Percentiles rank a stretch among this genome's conserved stretches.
Evolutionary conservation across 2,888 invertebrate genomes (phyloP).

Genomic region (Cynaeus angustus): DNA sequence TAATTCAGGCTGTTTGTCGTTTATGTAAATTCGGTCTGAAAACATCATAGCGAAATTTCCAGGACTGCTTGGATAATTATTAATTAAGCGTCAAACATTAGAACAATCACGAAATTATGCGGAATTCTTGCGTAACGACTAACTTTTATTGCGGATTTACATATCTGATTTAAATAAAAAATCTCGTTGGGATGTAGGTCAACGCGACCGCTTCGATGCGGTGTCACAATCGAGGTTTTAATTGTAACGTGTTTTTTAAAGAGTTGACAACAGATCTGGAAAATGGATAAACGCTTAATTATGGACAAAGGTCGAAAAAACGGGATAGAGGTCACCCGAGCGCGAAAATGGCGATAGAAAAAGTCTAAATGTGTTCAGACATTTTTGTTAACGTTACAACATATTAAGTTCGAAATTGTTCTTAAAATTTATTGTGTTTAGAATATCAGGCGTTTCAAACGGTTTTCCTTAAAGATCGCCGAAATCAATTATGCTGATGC

Average conservation of each 20-base stretch:
- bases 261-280: slow-evolving; percentile 2
- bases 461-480: no score
- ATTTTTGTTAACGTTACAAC: no score
- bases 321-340: no score
- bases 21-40: background rate
- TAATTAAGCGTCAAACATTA: slow-evolving; percentile 4
- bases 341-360: no score
- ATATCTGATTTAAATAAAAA: slow-evolving; percentile 27
- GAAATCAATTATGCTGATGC: no score
- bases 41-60: background rate
- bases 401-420: no score
- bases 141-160: slow-evolving; percentile 20
- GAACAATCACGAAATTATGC: slow-evolving; percentile 20
- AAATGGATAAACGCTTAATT: slow-evolving; percentile 3
- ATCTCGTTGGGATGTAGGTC: slow-evolving; percentile 19
- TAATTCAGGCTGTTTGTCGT: slow-evolving; percentile 13
- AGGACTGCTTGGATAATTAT: slow-evolving; percentile 1
- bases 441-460: no score
- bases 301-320: no score
- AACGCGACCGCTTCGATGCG: background rate
- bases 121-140: slow-evolving; percentile 2
- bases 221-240: slow-evolving; percentile 18
- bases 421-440: no score
- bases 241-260: slow-evolving; percentile 21
- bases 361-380: no score